phyloP scores from a whole-genome alignment of 2,888 invertebrate species.

The Ischnura elegans region DNA sequence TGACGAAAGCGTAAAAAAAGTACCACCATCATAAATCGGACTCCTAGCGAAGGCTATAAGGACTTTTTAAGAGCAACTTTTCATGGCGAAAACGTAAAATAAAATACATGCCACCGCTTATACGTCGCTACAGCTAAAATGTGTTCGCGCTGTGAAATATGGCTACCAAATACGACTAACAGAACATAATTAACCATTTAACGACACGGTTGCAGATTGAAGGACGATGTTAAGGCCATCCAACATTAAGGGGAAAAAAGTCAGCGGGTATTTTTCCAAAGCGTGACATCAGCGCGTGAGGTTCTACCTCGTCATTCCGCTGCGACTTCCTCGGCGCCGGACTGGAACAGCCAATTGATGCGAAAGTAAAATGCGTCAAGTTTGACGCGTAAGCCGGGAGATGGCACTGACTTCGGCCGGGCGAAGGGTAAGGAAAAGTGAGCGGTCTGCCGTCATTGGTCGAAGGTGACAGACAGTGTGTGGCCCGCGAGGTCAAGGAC shows the following conservation, averaged over 20 bases:
- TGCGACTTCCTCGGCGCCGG: background rate
- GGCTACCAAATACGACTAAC: background rate
- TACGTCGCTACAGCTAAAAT: background rate
- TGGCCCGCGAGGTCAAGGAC: constrained; percentile 48
- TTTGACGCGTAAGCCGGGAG: constrained; percentile 45
- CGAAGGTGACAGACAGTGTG: constrained; percentile 52
- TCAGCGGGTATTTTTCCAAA: background rate
- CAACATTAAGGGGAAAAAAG: background rate
- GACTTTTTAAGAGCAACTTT: too few relatives aligned
- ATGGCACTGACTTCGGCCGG: constrained; percentile 27
- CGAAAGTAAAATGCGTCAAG: background rate
- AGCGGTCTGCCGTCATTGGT: constrained; percentile 47
- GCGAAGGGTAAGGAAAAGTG: constrained; percentile 43
- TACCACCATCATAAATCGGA: too few relatives aligned
- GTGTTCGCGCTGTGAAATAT: background rate
- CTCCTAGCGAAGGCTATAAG: too few relatives aligned
- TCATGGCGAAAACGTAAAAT: too few relatives aligned
- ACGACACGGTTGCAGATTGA: background rate
- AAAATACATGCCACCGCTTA: background rate
- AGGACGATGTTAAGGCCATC: background rate
- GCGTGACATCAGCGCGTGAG: background rate
- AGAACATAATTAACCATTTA: background rate
- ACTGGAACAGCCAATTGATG: too few relatives aligned
- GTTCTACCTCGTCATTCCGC: background rate
- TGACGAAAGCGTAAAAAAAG: too few relatives aligned